These are phyloP conservation scores for Onchidella celtica DNA, from an alignment of 2,888 invertebrate genomes.

Conservation along the genomic window DNA sequence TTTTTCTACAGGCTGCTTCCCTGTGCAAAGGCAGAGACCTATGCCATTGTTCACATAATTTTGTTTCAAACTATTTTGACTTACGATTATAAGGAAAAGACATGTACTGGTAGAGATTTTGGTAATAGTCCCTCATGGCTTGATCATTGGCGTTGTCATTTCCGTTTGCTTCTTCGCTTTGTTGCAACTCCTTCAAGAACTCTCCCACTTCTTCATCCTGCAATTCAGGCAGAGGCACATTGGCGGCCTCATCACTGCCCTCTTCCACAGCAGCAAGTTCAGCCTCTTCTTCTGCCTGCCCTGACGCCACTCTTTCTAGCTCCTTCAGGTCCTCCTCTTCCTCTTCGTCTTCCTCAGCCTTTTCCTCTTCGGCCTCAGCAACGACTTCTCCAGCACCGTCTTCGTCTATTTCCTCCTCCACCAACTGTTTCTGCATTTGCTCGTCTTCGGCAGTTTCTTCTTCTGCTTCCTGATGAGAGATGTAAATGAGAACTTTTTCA, in stretches of 20 bases:
- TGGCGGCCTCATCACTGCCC: not conserved
- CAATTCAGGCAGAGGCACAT: no score
- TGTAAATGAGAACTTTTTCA: no score
- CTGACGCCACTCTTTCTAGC: constrained; percentile 1
- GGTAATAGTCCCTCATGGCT: not conserved
- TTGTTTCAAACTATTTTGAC: no score
- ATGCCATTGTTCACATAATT: no score
- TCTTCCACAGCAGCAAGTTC: not conserved
- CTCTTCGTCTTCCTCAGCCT: constrained; percentile 20
- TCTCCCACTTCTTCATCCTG: constrained; percentile 22
- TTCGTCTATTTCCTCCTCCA: constrained; percentile 25
- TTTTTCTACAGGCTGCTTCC: no score
- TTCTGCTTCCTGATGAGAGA: not conserved
- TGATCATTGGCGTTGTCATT: not conserved
- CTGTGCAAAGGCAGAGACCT: no score
- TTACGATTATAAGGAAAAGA: not conserved
- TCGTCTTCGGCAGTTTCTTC: not conserved
- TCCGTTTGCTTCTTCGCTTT: constrained; percentile 9
- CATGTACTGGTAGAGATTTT: not conserved
- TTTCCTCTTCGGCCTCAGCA: not conserved
- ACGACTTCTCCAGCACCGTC: constrained; percentile 1
- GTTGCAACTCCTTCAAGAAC: constrained; percentile 27
- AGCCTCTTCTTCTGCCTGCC: not conserved
- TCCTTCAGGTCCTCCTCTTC: constrained; percentile 38
- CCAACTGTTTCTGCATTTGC: not conserved